Conservation (phyloP, 2,888 invertebrate species). For the Apamea crenata region DNA sequence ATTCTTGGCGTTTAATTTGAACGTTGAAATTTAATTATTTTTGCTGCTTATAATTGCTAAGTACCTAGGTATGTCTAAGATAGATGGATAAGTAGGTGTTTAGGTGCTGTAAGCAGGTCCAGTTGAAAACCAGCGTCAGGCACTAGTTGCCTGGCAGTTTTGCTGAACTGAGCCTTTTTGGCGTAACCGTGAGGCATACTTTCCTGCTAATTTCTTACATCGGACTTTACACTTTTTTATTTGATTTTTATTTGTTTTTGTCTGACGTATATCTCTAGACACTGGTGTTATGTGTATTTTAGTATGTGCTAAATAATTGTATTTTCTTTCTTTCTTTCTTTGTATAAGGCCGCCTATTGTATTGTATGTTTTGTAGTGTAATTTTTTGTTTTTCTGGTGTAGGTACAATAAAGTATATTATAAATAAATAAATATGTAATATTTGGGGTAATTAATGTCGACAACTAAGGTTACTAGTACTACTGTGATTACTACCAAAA, state of each 20-base stretch:
- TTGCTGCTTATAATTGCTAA: neutral
- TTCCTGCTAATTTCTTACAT: too few species aligned
- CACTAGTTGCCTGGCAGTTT: too few species aligned
- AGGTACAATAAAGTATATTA: neutral
- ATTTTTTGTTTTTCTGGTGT: neutral
- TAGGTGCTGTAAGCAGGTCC: too few species aligned
- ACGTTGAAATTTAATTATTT: neutral
- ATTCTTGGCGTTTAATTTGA: neutral
- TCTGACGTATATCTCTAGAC: too few species aligned
- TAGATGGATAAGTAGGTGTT: neutral
- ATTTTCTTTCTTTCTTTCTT: too few species aligned
- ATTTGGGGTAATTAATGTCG: neutral
- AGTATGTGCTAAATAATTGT: too few species aligned
- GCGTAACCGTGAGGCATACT: too few species aligned
- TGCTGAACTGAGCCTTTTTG: too few species aligned
- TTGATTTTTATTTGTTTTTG: too few species aligned
- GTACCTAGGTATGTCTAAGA: neutral
- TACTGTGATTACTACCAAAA: neutral
- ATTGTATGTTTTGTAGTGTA: neutral
- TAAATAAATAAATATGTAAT: neutral
- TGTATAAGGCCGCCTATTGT: neutral
- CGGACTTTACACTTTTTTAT: too few species aligned
- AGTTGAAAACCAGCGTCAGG: too few species aligned
- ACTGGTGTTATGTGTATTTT: too few species aligned
- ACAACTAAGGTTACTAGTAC: neutral